These are phyloP conservation scores for Macaria liturata DNA, from an alignment of 2,888 invertebrate genomes.

Conservation along the genomic window DNA sequence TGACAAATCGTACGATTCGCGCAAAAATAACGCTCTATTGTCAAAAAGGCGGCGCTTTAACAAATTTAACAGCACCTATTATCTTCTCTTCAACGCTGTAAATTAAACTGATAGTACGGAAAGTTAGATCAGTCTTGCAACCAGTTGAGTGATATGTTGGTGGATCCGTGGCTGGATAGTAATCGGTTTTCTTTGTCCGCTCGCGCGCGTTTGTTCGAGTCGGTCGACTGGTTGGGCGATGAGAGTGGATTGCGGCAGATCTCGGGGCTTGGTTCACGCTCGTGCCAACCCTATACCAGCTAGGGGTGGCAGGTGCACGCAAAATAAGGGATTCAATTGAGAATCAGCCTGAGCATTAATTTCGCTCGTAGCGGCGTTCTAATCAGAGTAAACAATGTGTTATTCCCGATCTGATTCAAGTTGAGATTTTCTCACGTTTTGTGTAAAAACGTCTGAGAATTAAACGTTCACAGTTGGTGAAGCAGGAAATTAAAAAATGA, in stretches of 20 bases:
- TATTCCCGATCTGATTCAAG: not conserved
- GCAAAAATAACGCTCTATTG: constrained; percentile 26
- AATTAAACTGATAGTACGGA: constrained; percentile 70
- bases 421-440: constrained; percentile 25
- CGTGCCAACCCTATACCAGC: constrained; percentile 37
- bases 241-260: constrained; percentile 25
- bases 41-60: constrained; percentile 63
- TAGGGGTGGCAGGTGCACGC: constrained; percentile 59
- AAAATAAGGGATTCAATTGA: constrained; percentile 58
- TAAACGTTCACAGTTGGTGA: not conserved
- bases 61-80: constrained; percentile 74
- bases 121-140: constrained; percentile 48
- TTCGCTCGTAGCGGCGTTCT: constrained; percentile 42
- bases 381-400: constrained; percentile 37
- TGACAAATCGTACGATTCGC: constrained; percentile 8
- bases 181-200: constrained; percentile 79
- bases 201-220: constrained; percentile 48
- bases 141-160: constrained; percentile 34
- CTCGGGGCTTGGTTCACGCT: not conserved
- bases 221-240: constrained; percentile 47
- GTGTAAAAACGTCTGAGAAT: not conserved
- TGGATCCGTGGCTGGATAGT: constrained; percentile 53
- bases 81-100: constrained; percentile 74
- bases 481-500: constrained; percentile 4
- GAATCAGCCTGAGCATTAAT: constrained; percentile 55